These are phyloP conservation scores for Halcyon senegalensis DNA, from an alignment of 2,113 vertebrate species.

Conservation along the genomic window DNA sequence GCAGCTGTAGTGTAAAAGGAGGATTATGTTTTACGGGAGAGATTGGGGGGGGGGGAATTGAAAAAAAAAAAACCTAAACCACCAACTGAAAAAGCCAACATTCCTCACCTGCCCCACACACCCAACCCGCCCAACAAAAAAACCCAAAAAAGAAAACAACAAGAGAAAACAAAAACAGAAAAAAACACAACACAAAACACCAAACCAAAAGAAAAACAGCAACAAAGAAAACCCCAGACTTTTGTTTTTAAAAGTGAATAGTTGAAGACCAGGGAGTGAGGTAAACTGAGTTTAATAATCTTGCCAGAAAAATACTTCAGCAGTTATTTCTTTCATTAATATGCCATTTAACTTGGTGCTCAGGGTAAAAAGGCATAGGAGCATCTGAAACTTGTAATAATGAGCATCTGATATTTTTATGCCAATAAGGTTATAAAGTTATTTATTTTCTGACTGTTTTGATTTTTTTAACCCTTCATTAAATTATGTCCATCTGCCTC, in stretches of 20 bases:
- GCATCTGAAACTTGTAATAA: background rate
- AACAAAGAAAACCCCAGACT: background rate
- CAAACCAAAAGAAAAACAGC: background rate
- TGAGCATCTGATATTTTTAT: background rate
- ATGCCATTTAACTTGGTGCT: background rate
- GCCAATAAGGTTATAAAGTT: background rate
- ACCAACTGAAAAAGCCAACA: background rate
- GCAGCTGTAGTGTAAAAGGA: background rate
- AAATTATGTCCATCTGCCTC: background rate
- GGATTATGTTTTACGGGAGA: background rate
- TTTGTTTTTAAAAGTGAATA: background rate
- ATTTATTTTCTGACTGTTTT: background rate
- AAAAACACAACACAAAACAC: background rate
- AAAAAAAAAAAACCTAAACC: no score
- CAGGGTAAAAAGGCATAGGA: background rate
- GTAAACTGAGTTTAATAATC: background rate
- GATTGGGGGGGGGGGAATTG: no score
- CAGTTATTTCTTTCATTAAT: background rate
- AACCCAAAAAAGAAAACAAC: no score
- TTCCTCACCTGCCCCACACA: background rate
- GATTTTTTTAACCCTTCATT: background rate
- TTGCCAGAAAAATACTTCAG: background rate
- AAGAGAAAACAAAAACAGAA: no score
- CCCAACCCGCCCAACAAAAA: background rate
- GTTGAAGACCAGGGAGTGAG: background rate